Evolutionary conservation across 2,888 invertebrate genomes (phyloP).

Genomic region (Metellina segmentata): DNA sequence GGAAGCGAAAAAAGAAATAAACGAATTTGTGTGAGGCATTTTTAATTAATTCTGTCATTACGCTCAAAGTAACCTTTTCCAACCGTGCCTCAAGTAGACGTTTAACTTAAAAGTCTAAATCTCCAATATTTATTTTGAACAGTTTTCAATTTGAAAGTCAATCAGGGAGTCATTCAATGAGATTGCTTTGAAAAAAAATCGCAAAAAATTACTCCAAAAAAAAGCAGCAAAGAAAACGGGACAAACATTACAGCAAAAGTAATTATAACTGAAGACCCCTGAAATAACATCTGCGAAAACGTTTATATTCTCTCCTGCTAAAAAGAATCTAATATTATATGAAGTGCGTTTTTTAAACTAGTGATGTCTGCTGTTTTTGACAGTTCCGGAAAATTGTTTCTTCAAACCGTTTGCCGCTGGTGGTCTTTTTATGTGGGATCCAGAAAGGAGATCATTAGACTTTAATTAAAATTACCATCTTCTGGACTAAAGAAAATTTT

Average conservation of each 20-base stretch:
- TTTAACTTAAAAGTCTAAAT: constrained; percentile 65
- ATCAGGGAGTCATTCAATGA: constrained; percentile 67
- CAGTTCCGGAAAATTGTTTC: constrained; percentile 75
- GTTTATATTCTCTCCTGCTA: constrained; percentile 33
- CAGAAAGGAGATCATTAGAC: neutral
- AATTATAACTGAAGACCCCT: constrained; percentile 58
- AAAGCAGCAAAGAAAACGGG: neutral
- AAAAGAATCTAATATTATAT: constrained; percentile 69
- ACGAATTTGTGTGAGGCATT: constrained; percentile 27
- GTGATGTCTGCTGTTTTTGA: constrained; percentile 62
- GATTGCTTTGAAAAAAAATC: constrained; percentile 45
- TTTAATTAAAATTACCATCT: constrained; percentile 22
- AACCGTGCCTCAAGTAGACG: constrained; percentile 28
- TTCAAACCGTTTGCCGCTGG: constrained; percentile 52
- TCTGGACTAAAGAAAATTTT: neutral
- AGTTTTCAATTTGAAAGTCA: constrained; percentile 74
- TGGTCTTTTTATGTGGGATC: neutral
- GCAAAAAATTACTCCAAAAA: constrained; percentile 9
- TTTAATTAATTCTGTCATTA: constrained; percentile 74
- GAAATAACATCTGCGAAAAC: constrained; percentile 68
- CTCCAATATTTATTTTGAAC: constrained; percentile 75
- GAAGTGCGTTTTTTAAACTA: constrained; percentile 59
- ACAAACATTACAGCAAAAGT: constrained; percentile 64
- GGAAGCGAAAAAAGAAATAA: constrained; percentile 12
- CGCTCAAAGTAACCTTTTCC: constrained; percentile 33